Base-by-base conservation (phyloP, 2,113 vertebrate species). In the Rhombomys opimus region DNA sequence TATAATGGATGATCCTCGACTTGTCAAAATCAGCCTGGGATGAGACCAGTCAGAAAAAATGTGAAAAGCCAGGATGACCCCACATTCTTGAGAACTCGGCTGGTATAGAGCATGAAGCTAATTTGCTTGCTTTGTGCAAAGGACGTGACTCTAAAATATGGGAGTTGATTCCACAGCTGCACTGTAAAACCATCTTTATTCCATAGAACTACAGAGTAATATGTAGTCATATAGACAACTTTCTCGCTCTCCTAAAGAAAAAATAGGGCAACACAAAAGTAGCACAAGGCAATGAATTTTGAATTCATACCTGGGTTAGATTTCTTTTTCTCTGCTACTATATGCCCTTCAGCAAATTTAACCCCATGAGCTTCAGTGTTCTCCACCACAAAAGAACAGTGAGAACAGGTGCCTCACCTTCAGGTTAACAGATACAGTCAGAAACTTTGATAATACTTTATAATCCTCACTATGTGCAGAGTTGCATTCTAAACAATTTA, bases 31-130 rank as follows among this genome's bases (percentile, higher is more conserved):
- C 84, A 96, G 70, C 59, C 68, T 72, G 52, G 88, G 57, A 93
- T 95, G 91, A 95, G 96, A 96, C 91, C 94, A 96, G 89, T 93
- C 78, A 86, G 86, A 87, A 95, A 46, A 46, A 94, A 91, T 77
- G 70, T 92, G 89, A 95, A 96, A 96, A 97, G 54, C 61, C 67
- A 84, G 63, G 57, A 32, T 97, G 81, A 97, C 86, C 91, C 70
- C 38, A 85, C 82, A 88, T 91, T 95, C 95, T 90, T 93, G 90
- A 96, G 90, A 88, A 88, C 50, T 90, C 72, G 93, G 12, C 92
- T n/a, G 95, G 93, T 76, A 65, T 50, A 52, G 17, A 54, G 52
- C 76, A 27, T 32, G 52, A 91, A 70, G 57, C 35, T 67, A 30
- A 95, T 97, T 96, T 95, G 88, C 94, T 95, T 96, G 93, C 67